Base-by-base conservation (phyloP, 2,113 vertebrate genomes). In the Nothocercus nigrocapillus region DNA sequence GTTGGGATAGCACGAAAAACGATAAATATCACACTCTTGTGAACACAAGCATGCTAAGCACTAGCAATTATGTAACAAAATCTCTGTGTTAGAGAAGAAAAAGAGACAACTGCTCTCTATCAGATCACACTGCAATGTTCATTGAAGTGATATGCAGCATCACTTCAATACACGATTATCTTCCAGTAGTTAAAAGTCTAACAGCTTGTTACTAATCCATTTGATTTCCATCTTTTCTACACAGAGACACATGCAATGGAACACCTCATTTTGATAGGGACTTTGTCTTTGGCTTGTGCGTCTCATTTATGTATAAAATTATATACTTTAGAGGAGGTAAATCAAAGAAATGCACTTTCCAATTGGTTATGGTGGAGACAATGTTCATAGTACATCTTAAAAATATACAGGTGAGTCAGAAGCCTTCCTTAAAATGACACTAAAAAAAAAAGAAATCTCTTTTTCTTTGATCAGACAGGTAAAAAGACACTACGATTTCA, bases 271-370 rank as follows among this genome's bases (percentile, higher is more conserved):
- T 82, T 77, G 47, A 19, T 22, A 51, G 56, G 25, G 32, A 34
- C 56, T 81, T 62, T 61, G 58, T 59, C 30, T 59, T 63, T 15
- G 72, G 68, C n/a, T 78, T 44, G 53, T 34, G 27, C 45, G 74
- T 24, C 17, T 90, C 11, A 7, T 45, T 45, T 70, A 30, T 15
- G 63, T 45, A 72, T 68, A 70, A 54, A 67, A 66, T 70, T 77
- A 34, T 6, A 54, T 12, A 22, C 10, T 95, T 90, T 45, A 67
- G 56, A 44, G 75, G 32, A 70, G 25, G 61, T 42, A 94, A 92
- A 95, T 94, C 59, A 70, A 81, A 90, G 76, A 72, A 90, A 90
- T 7, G 51, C 76, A 67, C 47, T 92, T 93, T 81, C 69, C 64
- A 92, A 36, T 28, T 58, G 85, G 63, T 54, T 88, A 14, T 11